phyloP scores from a whole-genome alignment of 1,140 invertebrate genomes.

The Aphelinus certus region DNA sequence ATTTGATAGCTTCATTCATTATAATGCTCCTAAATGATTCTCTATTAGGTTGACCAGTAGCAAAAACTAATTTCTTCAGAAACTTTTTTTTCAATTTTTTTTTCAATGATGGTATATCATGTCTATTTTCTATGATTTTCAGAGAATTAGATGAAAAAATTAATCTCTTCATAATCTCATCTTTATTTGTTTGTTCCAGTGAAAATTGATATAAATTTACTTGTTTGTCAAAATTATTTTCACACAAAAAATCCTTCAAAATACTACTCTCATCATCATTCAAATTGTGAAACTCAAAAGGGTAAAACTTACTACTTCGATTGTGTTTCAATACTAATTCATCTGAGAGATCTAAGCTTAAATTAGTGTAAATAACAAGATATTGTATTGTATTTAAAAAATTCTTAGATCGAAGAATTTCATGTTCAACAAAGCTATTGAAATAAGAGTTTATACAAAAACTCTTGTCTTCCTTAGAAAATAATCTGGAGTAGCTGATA shows the following conservation, averaged over 20 bases:
- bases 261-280: slow-evolving; percentile 39
- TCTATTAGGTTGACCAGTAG: slow-evolving; percentile 43
- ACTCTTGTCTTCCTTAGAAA: slow-evolving; percentile 36
- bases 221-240: slow-evolving; percentile 32
- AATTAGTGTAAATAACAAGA: slow-evolving; percentile 45
- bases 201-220: slow-evolving; percentile 41
- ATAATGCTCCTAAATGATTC: slow-evolving; percentile 41
- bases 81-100: slow-evolving; percentile 30
- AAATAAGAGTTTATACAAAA: slow-evolving; percentile 42
- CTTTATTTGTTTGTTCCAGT: slow-evolving; percentile 35
- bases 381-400: slow-evolving; percentile 38
- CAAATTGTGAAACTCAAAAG: slow-evolving; percentile 39
- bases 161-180: slow-evolving; percentile 39
- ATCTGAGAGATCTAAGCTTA: slow-evolving; percentile 39
- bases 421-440: slow-evolving; percentile 42
- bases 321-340: slow-evolving; percentile 34
- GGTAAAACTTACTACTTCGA: slow-evolving; percentile 19
- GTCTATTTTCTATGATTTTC: slow-evolving; percentile 37
- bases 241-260: slow-evolving; percentile 43
- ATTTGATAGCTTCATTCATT: slow-evolving; percentile 38
- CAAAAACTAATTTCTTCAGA: slow-evolving; percentile 46
- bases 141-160: slow-evolving; percentile 31
- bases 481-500: slow-evolving; percentile 42
- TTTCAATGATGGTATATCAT: slow-evolving; percentile 18
- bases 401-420: slow-evolving; percentile 28